Conservation (phyloP, 2,888 invertebrate genomes). For the Plagodis dolabraria region DNA sequence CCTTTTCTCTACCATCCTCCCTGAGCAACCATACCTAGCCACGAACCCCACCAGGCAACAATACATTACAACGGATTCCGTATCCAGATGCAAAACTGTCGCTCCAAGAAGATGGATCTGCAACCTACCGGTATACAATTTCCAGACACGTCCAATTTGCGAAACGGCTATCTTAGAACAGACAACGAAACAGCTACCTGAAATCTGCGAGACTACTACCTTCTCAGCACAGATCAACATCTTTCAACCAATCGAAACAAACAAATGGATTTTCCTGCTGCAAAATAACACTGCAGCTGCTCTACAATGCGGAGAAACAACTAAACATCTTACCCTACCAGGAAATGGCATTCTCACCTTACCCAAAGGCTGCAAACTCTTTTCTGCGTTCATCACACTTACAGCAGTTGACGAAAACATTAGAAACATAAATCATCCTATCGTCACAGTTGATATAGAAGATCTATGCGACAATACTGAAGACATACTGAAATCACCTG, state of each 20-base stretch:
- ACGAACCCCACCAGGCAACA: constrained; percentile 30
- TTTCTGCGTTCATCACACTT: background rate
- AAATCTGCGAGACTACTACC: too few species aligned
- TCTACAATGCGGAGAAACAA: background rate
- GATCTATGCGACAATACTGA: background rate
- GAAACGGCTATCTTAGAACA: too few species aligned
- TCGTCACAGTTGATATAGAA: background rate
- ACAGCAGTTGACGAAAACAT: background rate
- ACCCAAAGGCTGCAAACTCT: background rate
- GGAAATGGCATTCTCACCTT: background rate
- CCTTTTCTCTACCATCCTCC: too few species aligned
- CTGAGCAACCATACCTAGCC: constrained; percentile 44
- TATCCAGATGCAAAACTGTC: constrained; percentile 39
- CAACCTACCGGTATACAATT: too few species aligned
- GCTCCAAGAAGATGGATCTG: too few species aligned
- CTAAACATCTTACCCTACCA: background rate
- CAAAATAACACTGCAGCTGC: background rate
- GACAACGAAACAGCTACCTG: too few species aligned
- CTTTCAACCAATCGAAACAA: too few species aligned
- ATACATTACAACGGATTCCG: constrained; percentile 25
- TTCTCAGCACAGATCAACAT: too few species aligned
- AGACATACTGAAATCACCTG: background rate
- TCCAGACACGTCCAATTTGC: too few species aligned
- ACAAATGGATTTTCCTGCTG: background rate
- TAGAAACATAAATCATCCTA: background rate